Conservation (phyloP, 2,113 vertebrate genomes). For the Stegastes partitus region DNA sequence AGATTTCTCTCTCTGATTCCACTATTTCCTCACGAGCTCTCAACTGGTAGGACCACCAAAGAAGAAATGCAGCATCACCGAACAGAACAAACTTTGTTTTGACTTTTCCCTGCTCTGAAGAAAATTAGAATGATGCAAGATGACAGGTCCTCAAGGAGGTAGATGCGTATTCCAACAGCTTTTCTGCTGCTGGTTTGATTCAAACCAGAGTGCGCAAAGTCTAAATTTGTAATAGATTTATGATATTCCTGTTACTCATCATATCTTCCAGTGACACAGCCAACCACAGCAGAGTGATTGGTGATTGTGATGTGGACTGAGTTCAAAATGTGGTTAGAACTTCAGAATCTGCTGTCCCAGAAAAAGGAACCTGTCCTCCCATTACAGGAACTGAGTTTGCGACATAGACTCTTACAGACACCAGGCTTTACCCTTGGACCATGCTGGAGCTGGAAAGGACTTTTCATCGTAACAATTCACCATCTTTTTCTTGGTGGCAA, state of each 20-base stretch:
- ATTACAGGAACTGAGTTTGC: conserved; percentile 8
- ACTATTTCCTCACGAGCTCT: conserved; percentile 2
- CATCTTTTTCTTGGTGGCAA: conserved; percentile 1
- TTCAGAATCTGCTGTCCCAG: conserved; percentile 7
- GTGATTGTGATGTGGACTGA: conserved; percentile 17
- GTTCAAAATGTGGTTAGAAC: conserved; percentile 31
- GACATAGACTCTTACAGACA: neutral
- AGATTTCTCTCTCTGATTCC: conserved; percentile 30
- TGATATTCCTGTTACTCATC: conserved; percentile 36
- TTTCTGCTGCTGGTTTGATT: conserved; percentile 12
- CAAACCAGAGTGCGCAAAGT: conserved; percentile 25
- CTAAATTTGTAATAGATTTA: conserved; percentile 33
- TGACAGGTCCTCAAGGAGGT: conserved; percentile 12
- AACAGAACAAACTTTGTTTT: conserved; percentile 46
- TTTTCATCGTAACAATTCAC: no score
- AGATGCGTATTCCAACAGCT: conserved; percentile 1
- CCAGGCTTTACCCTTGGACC: neutral
- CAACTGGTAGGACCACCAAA: conserved; percentile 49
- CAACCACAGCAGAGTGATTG: conserved; percentile 19
- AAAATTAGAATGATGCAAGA: conserved; percentile 17
- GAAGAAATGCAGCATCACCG: conserved; percentile 44
- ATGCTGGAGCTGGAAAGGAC: neutral
- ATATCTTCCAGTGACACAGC: conserved; percentile 17
- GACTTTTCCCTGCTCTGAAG: conserved; percentile 10
- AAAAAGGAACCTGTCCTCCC: neutral